Base-by-base conservation (phyloP, 2,113 vertebrate genomes). In the Rhinogobius similis region DNA sequence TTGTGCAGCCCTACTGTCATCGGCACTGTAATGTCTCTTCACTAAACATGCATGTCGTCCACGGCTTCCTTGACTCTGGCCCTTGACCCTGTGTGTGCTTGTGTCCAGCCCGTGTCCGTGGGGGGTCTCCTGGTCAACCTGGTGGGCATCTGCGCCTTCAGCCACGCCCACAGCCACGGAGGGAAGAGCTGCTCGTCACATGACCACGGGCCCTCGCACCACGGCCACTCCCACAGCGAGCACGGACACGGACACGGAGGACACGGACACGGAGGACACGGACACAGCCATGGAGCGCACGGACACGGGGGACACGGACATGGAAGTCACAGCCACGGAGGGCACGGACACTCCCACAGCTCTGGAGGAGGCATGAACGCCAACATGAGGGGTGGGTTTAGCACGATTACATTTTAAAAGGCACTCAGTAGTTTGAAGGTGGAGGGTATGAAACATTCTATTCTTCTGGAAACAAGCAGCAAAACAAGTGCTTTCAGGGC, bases 121-220 rank as follows among this genome's bases (percentile, higher is more conserved):
- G 97, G 97, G 82, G 98, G 98, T 5, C 88, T 99, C 38, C 90
- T 99, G 7, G 97, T 98, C 70, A 99, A 99, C 92, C 94, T 99
- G 38, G 94, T 99, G 87, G 98, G 98, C 21, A 96, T 99, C 89
- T 99, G 98, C 85, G 98, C 98, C 79, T 99, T 99, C 64, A 99
- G 98, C 82, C 98, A 99, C 0, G 97, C 96, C 0, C 98, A 98
- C 72, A 92, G 93, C 21, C 89, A 96, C 0, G 85, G 90, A 1
- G 83, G 93, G 55, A 94, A 92, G 44, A 94, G 90, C 65, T 97
- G 95, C 82, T 90, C 95, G 0, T 87, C 92, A 1, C 91, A 95
- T 0, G 95, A 97, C 50, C 96, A 97, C 32, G 90, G 93, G 29
- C 94, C 96, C 77, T 94, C 94, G 0, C 86, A 87, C 66, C 78